Percentiles rank a stretch among this genome's conserved stretches.
These are phyloP conservation scores for Lipophrys pholis DNA, from an alignment of 2,113 vertebrate species.

Conservation along the genomic window DNA sequence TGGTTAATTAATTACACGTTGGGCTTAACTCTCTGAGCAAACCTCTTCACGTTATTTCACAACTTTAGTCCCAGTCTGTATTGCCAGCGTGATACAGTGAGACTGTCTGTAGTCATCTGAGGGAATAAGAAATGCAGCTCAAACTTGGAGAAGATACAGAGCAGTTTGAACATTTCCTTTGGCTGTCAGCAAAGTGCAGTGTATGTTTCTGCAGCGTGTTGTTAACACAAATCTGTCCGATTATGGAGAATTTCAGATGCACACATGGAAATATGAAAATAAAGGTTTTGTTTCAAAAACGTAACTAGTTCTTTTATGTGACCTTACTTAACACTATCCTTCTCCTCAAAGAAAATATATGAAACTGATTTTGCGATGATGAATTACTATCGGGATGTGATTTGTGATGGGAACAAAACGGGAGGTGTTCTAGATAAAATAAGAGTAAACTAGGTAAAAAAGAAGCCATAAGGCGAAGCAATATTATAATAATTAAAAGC, in stretches of 20 bases:
- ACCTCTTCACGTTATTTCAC: constrained; percentile 53
- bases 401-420: too few species aligned
- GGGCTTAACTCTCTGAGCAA: constrained; percentile 60
- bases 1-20: constrained; percentile 82
- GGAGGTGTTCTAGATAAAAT: too few species aligned
- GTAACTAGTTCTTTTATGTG: too few species aligned
- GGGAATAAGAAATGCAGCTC: constrained; percentile 46
- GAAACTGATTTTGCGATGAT: too few species aligned
- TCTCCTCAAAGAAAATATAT: too few species aligned
- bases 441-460: too few species aligned
- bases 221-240: constrained; percentile 21
- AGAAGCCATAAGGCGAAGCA: too few species aligned
- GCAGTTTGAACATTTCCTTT: constrained; percentile 20
- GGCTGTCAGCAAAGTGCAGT: constrained; percentile 1
- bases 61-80: constrained; percentile 37
- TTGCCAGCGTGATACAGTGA: constrained; percentile 9
- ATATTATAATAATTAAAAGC: too few species aligned
- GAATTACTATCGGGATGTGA: too few species aligned
- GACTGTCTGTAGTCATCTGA: constrained; percentile 30
- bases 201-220: constrained; percentile 1
- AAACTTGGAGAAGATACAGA: constrained; percentile 14
- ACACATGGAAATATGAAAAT: neutral
- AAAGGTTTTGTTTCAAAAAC: too few species aligned
- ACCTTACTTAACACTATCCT: too few species aligned
- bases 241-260: constrained; percentile 7